These are phyloP conservation scores for Sinelater perroti DNA, from an alignment of 2,888 invertebrate genomes.

Conservation along the genomic window DNA sequence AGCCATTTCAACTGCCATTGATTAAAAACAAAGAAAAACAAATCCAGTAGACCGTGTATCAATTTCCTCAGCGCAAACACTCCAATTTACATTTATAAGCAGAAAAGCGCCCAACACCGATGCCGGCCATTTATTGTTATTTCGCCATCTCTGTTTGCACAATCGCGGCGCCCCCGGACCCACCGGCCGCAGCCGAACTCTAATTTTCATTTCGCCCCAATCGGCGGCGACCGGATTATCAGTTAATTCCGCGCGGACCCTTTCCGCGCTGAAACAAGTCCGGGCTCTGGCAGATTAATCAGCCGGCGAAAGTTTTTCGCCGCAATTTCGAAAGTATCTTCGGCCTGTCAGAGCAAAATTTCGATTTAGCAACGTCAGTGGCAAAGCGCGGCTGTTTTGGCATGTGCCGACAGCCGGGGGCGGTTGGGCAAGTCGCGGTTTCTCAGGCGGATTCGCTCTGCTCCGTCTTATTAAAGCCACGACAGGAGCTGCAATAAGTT, in stretches of 20 bases:
- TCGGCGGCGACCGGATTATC: not conserved
- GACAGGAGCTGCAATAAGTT: conserved; percentile 15
- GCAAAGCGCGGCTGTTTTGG: conserved; percentile 7
- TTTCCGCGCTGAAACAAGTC: not conserved
- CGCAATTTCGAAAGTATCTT: conserved; percentile 7
- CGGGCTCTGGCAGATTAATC: conserved; percentile 6
- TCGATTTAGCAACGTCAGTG: conserved; percentile 8
- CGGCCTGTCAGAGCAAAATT: conserved; percentile 8
- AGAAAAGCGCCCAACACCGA: too few relatives aligned
- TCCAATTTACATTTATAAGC: too few relatives aligned
- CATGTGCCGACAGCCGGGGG: conserved; percentile 1
- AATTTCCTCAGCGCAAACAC: too few relatives aligned
- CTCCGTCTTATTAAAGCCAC: conserved; percentile 17
- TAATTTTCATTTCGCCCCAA: conserved; percentile 7
- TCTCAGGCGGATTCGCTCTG: conserved; percentile 7
- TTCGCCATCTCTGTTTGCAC: too few relatives aligned
- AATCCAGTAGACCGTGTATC: too few relatives aligned
- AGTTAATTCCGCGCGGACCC: conserved; percentile 3
- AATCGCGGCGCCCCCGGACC: too few relatives aligned
- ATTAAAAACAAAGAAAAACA: too few relatives aligned
- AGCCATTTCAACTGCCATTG: too few relatives aligned
- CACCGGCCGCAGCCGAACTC: too few relatives aligned
- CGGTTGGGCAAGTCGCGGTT: conserved; percentile 17
- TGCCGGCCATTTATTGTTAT: too few relatives aligned
- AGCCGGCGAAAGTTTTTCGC: conserved; percentile 6